phyloP scores from a whole-genome alignment of 2,888 invertebrate genomes.

The Idaea biselata region DNA sequence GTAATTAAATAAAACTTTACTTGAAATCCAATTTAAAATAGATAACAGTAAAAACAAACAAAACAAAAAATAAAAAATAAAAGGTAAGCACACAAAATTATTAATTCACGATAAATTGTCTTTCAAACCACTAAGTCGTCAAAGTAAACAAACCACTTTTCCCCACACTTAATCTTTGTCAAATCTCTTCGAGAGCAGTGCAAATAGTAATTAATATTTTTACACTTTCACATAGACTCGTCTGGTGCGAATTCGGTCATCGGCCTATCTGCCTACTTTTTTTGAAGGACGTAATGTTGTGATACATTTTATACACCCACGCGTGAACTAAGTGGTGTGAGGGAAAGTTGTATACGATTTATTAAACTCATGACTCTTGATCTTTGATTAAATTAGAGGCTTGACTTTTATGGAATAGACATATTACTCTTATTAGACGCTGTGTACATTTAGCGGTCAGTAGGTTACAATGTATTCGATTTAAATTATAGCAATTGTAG shows the following conservation, averaged over 20 bases:
- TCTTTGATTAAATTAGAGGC: neutral
- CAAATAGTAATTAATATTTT: slow-evolving; percentile 69
- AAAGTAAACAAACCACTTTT: neutral
- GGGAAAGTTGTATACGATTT: slow-evolving; percentile 18
- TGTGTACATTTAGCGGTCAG: slow-evolving; percentile 12
- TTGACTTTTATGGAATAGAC: neutral
- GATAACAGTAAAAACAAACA: neutral
- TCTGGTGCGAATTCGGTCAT: slow-evolving; percentile 47
- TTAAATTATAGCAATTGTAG: too few species aligned
- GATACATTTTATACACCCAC: slow-evolving; percentile 35
- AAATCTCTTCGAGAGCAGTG: slow-evolving; percentile 39
- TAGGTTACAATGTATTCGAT: neutral
- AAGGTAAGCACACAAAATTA: neutral
- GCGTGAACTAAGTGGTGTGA: slow-evolving; percentile 21
- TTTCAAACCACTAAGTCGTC: neutral
- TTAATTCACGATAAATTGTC: neutral
- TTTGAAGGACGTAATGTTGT: slow-evolving; percentile 44
- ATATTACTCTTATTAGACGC: neutral
- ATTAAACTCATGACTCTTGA: slow-evolving; percentile 1
- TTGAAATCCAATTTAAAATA: too few species aligned
- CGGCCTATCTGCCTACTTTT: slow-evolving; percentile 60
- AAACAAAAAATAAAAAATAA: neutral
- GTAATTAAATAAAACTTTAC: too few species aligned
- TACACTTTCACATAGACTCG: slow-evolving; percentile 61
- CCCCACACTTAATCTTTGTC: slow-evolving; percentile 38